These are phyloP conservation scores for Belonocnema kinseyi DNA, from an alignment of 1,140 invertebrate species.

Conservation along the genomic window DNA sequence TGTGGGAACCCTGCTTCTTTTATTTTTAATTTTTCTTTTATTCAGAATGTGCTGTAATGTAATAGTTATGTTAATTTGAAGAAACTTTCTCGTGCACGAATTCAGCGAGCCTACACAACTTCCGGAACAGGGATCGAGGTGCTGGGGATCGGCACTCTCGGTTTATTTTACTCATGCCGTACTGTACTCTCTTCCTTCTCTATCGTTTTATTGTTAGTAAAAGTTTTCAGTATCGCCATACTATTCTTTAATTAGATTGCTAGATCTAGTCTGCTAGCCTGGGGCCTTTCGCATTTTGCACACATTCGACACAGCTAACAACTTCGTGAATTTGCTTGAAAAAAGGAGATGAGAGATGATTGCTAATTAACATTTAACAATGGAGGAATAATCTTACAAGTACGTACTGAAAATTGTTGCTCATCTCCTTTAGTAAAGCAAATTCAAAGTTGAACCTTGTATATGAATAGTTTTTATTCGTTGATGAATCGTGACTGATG, in stretches of 20 bases:
- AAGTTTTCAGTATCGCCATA: constrained; percentile 39
- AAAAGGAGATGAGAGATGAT: background rate
- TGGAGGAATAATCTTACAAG: background rate
- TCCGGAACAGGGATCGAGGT: background rate
- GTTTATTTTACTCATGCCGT: constrained; percentile 23
- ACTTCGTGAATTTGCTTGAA: background rate
- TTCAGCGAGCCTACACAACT: constrained; percentile 1
- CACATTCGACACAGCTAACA: background rate
- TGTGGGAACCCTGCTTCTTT: too few relatives aligned
- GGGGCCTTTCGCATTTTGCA: background rate
- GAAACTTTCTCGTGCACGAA: constrained; percentile 1
- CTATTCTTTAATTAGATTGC: background rate
- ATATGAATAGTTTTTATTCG: background rate
- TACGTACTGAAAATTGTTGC: background rate
- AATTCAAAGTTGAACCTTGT: background rate
- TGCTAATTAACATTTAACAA: background rate
- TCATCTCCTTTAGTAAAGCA: background rate
- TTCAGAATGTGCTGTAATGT: too few relatives aligned
- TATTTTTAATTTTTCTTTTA: too few relatives aligned
- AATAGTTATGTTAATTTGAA: constrained; percentile 9
- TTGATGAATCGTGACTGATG: background rate
- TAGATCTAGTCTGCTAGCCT: background rate
- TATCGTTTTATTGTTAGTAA: constrained; percentile 8
- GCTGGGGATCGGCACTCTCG: background rate
- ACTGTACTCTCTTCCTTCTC: constrained; percentile 20